These are phyloP conservation scores for Atherinosoma microstoma DNA, from an alignment of 2,797 vertebrate species.

Conservation along the genomic window DNA sequence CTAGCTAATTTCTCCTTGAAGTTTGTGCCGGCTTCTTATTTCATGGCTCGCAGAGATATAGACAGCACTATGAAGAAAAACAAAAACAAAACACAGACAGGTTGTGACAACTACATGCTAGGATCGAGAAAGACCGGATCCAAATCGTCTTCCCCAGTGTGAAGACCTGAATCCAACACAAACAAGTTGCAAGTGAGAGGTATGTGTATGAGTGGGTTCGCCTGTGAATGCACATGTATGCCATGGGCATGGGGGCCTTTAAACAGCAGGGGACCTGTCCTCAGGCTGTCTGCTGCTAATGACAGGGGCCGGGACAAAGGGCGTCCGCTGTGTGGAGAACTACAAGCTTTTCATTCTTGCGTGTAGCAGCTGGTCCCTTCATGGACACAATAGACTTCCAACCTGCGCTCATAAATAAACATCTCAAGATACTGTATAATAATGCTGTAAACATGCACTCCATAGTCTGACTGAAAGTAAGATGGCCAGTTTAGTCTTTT, in stretches of 20 bases:
- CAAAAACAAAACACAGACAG: too few relatives aligned
- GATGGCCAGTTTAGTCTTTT: background rate
- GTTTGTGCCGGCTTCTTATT: too few relatives aligned
- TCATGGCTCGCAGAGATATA: too few relatives aligned
- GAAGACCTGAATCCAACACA: background rate
- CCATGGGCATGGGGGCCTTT: slow-evolving; percentile 19
- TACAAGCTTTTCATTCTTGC: slow-evolving; percentile 19
- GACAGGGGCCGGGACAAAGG: slow-evolving; percentile 34
- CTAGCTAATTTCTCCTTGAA: too few relatives aligned
- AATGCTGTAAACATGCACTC: background rate
- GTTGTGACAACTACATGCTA: too few relatives aligned
- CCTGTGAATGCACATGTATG: background rate
- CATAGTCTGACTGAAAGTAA: background rate
- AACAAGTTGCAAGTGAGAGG: background rate
- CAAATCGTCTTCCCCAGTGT: background rate
- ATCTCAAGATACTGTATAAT: background rate
- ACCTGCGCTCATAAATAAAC: slow-evolving; percentile 40
- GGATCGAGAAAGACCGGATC: background rate
- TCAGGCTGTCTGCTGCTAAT: slow-evolving; percentile 45
- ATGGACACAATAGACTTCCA: slow-evolving; percentile 36
- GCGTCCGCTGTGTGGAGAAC: slow-evolving; percentile 21
- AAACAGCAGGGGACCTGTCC: slow-evolving; percentile 46
- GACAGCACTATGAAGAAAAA: too few relatives aligned
- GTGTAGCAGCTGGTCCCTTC: slow-evolving; percentile 39
- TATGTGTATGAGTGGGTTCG: slow-evolving; percentile 10